A percentile compares a stretch with the other conserved stretches of the same genome.
Evolutionary conservation across 2,888 invertebrate genomes (phyloP).

Genomic region (Caenorhabditis sp.): DNA sequence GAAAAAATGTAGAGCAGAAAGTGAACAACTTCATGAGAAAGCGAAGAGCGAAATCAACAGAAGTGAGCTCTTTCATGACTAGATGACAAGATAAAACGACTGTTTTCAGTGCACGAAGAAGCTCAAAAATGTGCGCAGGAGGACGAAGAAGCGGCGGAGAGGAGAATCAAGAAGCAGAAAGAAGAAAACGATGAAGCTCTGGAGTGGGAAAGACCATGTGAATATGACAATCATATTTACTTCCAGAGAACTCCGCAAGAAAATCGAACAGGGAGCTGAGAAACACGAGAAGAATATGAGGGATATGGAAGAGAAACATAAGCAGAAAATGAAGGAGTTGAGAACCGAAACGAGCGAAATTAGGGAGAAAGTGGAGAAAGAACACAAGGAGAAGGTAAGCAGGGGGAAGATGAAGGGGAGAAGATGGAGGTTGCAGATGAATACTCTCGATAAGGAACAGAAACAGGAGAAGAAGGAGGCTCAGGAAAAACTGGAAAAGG

Average conservation of each 20-base stretch:
- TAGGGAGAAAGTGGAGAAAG: background rate
- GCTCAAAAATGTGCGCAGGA: too few species aligned
- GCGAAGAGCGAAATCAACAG: background rate
- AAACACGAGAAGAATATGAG: slow-evolving; percentile 7
- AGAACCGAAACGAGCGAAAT: too few species aligned
- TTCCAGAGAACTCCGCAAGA: too few species aligned
- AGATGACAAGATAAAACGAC: too few species aligned
- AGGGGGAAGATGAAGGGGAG: background rate
- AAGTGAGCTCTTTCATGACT: background rate
- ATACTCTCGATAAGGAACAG: slow-evolving; percentile 1
- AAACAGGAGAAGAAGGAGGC: slow-evolving; percentile 11
- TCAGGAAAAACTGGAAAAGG: background rate
- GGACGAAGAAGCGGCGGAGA: too few species aligned
- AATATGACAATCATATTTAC: too few species aligned
- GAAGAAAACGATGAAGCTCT: too few species aligned
- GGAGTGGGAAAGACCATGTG: background rate
- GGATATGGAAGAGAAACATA: background rate
- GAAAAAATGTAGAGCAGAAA: background rate
- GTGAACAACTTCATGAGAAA: background rate
- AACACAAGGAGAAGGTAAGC: background rate
- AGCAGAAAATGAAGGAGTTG: background rate
- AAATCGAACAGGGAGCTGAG: background rate
- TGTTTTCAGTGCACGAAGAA: too few species aligned
- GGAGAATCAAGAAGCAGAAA: too few species aligned
- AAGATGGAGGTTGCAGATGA: background rate